phyloP scores from a whole-genome alignment of 2,797 vertebrate genomes.

The Limosa lapponica region DNA sequence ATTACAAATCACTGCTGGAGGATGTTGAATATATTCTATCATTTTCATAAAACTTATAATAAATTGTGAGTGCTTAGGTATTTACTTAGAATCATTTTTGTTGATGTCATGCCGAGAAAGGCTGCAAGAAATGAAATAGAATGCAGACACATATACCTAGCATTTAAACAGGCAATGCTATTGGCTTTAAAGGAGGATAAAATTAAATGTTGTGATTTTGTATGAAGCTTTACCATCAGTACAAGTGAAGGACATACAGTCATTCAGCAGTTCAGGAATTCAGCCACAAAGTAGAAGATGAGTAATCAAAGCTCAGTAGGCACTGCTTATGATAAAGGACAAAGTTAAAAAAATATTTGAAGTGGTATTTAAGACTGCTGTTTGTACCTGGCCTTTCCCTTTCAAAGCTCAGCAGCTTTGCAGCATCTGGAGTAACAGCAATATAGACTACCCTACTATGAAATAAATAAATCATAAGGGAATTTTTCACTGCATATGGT shows the following conservation, averaged over 20 bases:
- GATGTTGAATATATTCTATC: background rate
- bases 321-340: background rate
- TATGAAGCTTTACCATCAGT: background rate
- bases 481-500: conserved; percentile 42
- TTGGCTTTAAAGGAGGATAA: background rate
- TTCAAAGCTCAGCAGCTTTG: background rate
- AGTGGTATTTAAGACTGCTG: background rate
- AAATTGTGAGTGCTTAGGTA: background rate
- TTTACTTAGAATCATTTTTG: background rate
- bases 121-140: background rate
- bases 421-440: background rate
- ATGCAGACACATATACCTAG: background rate
- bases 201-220: background rate
- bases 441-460: background rate
- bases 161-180: background rate
- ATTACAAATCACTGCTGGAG: background rate
- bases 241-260: background rate
- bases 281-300: background rate
- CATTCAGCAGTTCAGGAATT: background rate
- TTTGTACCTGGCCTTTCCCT: background rate
- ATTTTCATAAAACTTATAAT: background rate
- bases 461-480: background rate
- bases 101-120: background rate
- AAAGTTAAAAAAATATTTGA: background rate
- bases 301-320: background rate